Percentiles rank a stretch among this genome's conserved stretches.
Evolutionary conservation across 2,888 invertebrate genomes (phyloP).

Genomic region (Zygothrica quintamaculata): DNA sequence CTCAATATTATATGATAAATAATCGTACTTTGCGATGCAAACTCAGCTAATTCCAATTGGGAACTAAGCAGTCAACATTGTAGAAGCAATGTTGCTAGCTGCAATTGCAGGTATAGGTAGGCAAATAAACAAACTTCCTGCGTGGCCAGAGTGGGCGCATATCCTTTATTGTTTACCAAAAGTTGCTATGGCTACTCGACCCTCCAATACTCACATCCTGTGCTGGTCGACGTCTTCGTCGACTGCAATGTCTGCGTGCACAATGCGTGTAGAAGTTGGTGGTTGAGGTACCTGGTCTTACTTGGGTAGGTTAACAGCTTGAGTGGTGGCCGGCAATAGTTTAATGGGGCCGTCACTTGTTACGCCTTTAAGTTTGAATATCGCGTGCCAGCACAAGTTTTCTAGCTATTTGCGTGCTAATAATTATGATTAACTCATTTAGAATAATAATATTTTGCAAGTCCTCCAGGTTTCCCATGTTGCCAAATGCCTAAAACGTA

Average conservation of each 20-base stretch:
- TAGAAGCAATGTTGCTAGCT: slow-evolving; percentile 30
- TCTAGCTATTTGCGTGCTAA: slow-evolving; percentile 56
- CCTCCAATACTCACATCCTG: slow-evolving; percentile 36
- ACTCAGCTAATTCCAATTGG: slow-evolving; percentile 43
- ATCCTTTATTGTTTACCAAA: slow-evolving; percentile 62
- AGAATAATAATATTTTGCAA: slow-evolving; percentile 39
- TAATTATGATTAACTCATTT: slow-evolving; percentile 67
- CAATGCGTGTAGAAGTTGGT: slow-evolving; percentile 41
- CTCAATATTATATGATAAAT: too few species aligned
- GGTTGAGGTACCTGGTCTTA: slow-evolving; percentile 4
- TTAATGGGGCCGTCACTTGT: slow-evolving; percentile 57
- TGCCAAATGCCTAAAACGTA: slow-evolving; percentile 10
- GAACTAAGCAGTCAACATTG: slow-evolving; percentile 51
- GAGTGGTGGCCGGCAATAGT: slow-evolving; percentile 37
- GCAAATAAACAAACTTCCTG: slow-evolving; percentile 66
- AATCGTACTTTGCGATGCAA: slow-evolving; percentile 21
- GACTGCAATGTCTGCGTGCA: slow-evolving; percentile 38
- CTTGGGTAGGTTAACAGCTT: slow-evolving; percentile 23
- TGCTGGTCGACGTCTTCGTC: slow-evolving; percentile 17
- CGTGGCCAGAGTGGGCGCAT: slow-evolving; percentile 28
- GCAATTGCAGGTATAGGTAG: slow-evolving; percentile 60
- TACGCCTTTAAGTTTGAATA: slow-evolving; percentile 49
- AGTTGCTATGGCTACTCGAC: slow-evolving; percentile 82
- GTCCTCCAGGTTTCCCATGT: slow-evolving; percentile 32
- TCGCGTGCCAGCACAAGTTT: slow-evolving; percentile 37